phyloP scores from a whole-genome alignment of 2,888 invertebrate species.

The Parnassius apollo region DNA sequence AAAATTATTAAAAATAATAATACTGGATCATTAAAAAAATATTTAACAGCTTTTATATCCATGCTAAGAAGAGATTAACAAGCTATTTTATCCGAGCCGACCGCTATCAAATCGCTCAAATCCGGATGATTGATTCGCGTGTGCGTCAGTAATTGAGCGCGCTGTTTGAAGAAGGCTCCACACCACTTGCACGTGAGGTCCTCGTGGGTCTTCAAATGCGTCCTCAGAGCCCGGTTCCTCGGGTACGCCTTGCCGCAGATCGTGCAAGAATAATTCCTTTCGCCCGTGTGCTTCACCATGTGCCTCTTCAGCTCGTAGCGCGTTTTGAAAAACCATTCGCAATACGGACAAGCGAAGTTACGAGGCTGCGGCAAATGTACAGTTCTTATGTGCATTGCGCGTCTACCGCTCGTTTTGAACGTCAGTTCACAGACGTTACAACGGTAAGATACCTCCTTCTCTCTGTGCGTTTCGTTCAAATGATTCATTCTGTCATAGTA shows the following conservation, averaged over 20 bases:
- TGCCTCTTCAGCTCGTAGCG: slow-evolving; percentile 67
- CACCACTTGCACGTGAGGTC: slow-evolving; percentile 57
- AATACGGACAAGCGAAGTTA: slow-evolving; percentile 54
- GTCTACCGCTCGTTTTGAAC: slow-evolving; percentile 67
- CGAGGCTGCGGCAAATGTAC: slow-evolving; percentile 61
- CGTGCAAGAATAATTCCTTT: slow-evolving; percentile 57
- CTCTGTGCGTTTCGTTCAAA: slow-evolving; percentile 62
- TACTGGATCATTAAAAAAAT: background rate
- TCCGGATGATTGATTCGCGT: slow-evolving; percentile 48
- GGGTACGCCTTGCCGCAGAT: slow-evolving; percentile 62
- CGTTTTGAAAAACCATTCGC: slow-evolving; percentile 67
- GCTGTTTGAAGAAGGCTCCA: slow-evolving; percentile 49
- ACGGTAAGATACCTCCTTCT: slow-evolving; percentile 58
- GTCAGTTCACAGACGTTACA: slow-evolving; percentile 61
- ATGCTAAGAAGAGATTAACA: slow-evolving; percentile 22
- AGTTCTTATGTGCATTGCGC: slow-evolving; percentile 57
- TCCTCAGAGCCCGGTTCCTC: slow-evolving; percentile 53
- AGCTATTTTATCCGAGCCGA: slow-evolving; percentile 35
- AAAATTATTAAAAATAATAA: background rate
- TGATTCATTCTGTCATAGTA: slow-evolving; percentile 70
- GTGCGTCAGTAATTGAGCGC: slow-evolving; percentile 45
- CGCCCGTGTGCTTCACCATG: slow-evolving; percentile 62
- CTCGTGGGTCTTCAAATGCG: slow-evolving; percentile 62
- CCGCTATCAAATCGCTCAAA: slow-evolving; percentile 38
- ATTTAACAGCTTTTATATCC: background rate